Base-by-base conservation (phyloP, 2,797 vertebrate species). In the Fundulus diaphanus region DNA sequence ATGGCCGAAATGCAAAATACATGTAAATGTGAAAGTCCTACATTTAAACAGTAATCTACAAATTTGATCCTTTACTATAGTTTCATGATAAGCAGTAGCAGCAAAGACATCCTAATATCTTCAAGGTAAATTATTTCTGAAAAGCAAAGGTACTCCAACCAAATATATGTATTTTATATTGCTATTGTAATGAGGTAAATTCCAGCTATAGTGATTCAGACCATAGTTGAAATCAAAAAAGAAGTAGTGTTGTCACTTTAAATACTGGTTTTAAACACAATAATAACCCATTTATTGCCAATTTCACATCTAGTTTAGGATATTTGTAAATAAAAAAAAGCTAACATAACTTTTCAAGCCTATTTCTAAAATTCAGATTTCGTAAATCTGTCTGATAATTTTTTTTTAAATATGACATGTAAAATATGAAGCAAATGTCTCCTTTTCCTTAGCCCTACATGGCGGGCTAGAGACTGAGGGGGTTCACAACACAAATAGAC, bases 31-130 rank as follows among this genome's bases (percentile, higher is more conserved):
- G n/a, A n/a, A 79, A 77, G 63, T 54, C 78, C 51, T 71, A 80
- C 59, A 73, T 87, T 76, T 65, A 40, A 65, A 78, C 27, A n/a
- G 33, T 35, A 69, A 88, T 92, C 74, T 72, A 57, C 83, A 76
- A 72, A 49, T 51, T 79, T 75, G 22, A 74, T 73, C 52, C 29
- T 80, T 67, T 76, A 67, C 82, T 82, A 77, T 90, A 89, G 73
- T 88, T 88, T 89, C 80, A 80, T 3, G 27, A 87, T 54, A 70
- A 81, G 81, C 73, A 54, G 61, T 78, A 68, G 72, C 74, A 65
- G 1, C 74, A 73, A 74, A 74, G 35, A 71, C 72, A 37, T 12
- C 72, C 52, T 75, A 84, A 76, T 77, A 61, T 80, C 69, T 66
- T 73, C 22, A 8, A 61, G 59, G 18, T 61, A 35, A 35, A 61